phyloP scores from a whole-genome alignment of 2,113 vertebrate genomes.

The Talpa occidentalis region DNA sequence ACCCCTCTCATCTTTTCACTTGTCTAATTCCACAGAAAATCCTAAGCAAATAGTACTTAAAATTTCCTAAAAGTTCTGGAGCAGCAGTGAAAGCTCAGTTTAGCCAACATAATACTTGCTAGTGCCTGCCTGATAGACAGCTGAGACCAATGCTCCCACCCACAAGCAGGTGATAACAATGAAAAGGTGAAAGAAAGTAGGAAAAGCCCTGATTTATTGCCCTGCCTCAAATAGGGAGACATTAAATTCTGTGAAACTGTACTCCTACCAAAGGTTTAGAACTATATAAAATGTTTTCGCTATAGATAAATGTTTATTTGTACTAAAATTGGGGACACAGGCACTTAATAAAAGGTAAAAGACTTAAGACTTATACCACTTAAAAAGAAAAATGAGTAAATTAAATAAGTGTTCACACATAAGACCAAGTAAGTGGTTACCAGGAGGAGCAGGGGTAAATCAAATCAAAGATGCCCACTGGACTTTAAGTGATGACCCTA shows the following conservation, averaged over 20 bases:
- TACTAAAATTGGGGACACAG: not conserved
- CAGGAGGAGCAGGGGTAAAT: no score
- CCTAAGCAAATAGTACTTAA: not conserved
- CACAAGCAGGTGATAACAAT: accelerated
- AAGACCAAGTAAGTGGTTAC: no score
- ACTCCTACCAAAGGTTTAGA: not conserved
- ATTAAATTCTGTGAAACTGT: not conserved
- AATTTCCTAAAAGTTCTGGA: not conserved
- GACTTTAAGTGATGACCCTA: no score
- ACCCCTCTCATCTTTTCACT: not conserved
- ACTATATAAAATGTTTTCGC: not conserved
- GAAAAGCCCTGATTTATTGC: not conserved
- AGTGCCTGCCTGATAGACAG: accelerated
- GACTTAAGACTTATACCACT: no score
- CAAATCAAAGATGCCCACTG: no score
- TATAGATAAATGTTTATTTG: not conserved
- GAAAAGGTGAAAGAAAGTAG: not conserved
- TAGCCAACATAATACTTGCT: not conserved
- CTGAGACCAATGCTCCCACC: accelerated
- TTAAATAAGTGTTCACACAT: no score
- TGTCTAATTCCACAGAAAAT: not conserved
- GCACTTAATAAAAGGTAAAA: not conserved
- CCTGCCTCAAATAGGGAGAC: not conserved
- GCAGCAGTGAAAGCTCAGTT: not conserved
- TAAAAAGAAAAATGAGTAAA: no score